Conservation (phyloP, 2,888 invertebrate genomes). For the Congeria kusceri region DNA sequence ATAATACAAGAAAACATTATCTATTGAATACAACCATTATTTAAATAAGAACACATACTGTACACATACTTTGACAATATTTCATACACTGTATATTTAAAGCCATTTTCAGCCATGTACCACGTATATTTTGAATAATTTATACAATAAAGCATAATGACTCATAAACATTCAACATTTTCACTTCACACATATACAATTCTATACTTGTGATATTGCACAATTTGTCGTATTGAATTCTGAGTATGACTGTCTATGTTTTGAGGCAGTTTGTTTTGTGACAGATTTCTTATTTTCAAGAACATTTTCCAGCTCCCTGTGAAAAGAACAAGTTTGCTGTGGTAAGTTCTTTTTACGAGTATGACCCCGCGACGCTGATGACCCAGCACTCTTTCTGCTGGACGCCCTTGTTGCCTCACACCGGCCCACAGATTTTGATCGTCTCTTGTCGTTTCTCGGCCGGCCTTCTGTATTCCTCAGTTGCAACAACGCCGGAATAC, state of each 20-base stretch:
- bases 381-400: slow-evolving; percentile 12
- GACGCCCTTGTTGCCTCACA: slow-evolving; percentile 21
- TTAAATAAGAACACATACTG: no score
- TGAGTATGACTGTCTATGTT: slow-evolving; percentile 1
- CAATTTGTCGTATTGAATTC: slow-evolving; percentile 21
- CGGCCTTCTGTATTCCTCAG: background rate
- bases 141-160: no score
- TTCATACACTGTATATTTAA: no score
- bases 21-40: no score
- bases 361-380: slow-evolving; percentile 8
- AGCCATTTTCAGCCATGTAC: no score
- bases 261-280: slow-evolving; percentile 7
- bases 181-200: no score
- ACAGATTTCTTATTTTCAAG: slow-evolving; percentile 31
- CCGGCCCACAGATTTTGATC: slow-evolving; percentile 54
- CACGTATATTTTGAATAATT: no score
- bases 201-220: slow-evolving; percentile 36
- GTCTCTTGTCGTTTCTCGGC: slow-evolving; percentile 14
- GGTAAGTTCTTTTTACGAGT: slow-evolving; percentile 32
- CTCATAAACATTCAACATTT: no score
- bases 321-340: slow-evolving; percentile 27
- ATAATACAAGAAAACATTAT: no score
- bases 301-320: slow-evolving; percentile 45
- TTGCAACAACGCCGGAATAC: background rate
- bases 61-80: no score